Evolutionary conservation across 2,888 invertebrate genomes (phyloP), one percentile per base, ranked within the genome.

Genomic region (Falcaria lacertinaria): DNA sequence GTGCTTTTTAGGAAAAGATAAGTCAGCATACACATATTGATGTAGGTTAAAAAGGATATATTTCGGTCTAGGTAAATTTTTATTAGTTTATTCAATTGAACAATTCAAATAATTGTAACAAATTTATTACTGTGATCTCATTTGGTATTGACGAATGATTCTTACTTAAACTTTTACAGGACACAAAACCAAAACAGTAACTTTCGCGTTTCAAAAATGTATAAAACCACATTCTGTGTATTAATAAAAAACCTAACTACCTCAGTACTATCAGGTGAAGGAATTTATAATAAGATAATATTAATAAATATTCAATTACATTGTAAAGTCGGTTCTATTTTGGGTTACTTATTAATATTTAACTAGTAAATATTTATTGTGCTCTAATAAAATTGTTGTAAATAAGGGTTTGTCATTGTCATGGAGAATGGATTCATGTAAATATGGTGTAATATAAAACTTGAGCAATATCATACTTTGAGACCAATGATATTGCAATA

Each of bases 401-500:
- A 48, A 47, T 68, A 69, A 64, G 59, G 56, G 52, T 58, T 55
- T 54, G 45, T 48, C 44, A 41, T 47, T 28, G 11, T 2, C 28
- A 28, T 28, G 28, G 37, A 37, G 48, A 57, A 47, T 58, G 57
- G 57, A 60, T 45, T 43, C 50, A 45, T 65, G 60, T 56, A 60
- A 64, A n/a, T n/a, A n/a, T 62, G 57, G 45, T 46, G 43, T 47
- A 47, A 49, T 47, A 47, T 54, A 55, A 57, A 59, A 63, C 48
- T 63, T 63, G 61, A 69, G 69, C 71, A 72, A 72, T 72, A 69
- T 69, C 69, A 75, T 74, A 63, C 67, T 75, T 72, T 72, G 75
- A 79, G 75, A 72, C 64, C 63, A 73, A 76, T 60, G 61, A 69
- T 72, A 71, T 69, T 74, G 71, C 66, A 72, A 71, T 69, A 62